These are phyloP conservation scores for Pyrrhosoma nymphula DNA, from an alignment of 2,888 invertebrate species.

Conservation along the genomic window DNA sequence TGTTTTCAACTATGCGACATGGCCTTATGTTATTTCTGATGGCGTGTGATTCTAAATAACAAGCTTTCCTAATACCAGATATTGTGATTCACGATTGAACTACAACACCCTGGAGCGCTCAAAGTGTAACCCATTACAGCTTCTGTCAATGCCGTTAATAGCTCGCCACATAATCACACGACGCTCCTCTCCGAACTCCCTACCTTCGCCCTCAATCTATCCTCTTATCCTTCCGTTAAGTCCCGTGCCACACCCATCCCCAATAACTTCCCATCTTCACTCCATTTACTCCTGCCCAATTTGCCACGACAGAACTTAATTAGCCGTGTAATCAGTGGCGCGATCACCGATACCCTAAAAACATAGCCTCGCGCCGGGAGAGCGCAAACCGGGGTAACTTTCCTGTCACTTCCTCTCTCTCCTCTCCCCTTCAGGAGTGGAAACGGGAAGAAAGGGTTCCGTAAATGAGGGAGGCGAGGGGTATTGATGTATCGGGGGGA, in stretches of 20 bases:
- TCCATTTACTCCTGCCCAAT: background rate
- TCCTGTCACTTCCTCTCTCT: constrained; percentile 20
- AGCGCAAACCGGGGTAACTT: background rate
- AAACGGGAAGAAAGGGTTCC: background rate
- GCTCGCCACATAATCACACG: background rate
- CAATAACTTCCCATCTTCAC: constrained; percentile 26
- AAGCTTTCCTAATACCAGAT: no score
- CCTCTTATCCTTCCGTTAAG: background rate
- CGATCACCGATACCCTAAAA: constrained; percentile 1
- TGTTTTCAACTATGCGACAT: no score
- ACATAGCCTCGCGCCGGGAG: background rate
- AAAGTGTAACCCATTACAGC: background rate
- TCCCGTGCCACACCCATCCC: background rate
- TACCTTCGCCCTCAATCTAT: background rate
- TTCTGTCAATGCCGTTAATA: background rate
- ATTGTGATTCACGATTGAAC: no score
- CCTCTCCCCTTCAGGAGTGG: background rate
- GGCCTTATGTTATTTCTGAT: no score
- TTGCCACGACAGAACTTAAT: constrained; percentile 12
- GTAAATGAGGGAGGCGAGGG: background rate
- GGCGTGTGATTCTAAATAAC: no score
- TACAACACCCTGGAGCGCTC: background rate
- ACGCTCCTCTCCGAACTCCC: background rate
- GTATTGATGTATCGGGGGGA: background rate
- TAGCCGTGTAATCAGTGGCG: constrained; percentile 28